These are phyloP conservation scores for Ageneiosus marmoratus DNA, from an alignment of 2,113 vertebrate genomes.

Conservation along the genomic window DNA sequence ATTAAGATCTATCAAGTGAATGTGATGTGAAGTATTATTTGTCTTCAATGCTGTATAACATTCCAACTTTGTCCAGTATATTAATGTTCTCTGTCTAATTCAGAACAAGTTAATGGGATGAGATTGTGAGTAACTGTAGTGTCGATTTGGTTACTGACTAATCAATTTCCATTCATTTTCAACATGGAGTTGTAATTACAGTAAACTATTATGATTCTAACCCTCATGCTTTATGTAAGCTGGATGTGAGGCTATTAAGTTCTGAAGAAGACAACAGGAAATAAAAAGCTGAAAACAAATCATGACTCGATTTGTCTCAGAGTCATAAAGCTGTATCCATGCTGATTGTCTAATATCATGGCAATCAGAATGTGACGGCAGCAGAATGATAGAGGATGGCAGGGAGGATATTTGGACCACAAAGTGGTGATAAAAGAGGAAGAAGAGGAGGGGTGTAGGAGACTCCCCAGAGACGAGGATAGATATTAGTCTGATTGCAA, in stretches of 20 bases:
- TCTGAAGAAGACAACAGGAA: slow-evolving; percentile 7
- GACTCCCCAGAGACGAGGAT: slow-evolving; percentile 30
- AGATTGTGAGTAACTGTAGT: not conserved
- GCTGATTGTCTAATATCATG: slow-evolving; percentile 35
- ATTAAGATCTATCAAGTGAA: not conserved
- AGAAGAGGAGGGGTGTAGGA: not conserved
- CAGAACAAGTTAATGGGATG: not conserved
- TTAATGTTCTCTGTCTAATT: not conserved
- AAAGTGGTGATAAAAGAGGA: slow-evolving; percentile 4
- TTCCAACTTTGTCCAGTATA: not conserved
- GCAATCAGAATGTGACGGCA: slow-evolving; percentile 30
- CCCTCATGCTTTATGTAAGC: not conserved
- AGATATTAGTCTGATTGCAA: slow-evolving; percentile 39
- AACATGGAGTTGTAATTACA: not conserved
- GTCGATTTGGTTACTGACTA: not conserved
- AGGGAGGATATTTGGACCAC: slow-evolving; percentile 33
- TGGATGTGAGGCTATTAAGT: not conserved
- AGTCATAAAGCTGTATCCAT: slow-evolving; percentile 14
- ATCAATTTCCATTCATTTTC: not conserved
- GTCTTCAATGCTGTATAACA: not conserved
- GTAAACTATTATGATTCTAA: not conserved
- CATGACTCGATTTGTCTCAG: slow-evolving; percentile 17
- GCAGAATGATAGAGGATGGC: slow-evolving; percentile 2
- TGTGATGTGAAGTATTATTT: not conserved
- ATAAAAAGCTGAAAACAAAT: slow-evolving; percentile 29